Percentiles rank a stretch among this genome's conserved stretches.
These are phyloP conservation scores for Galeruca laticollis DNA, from an alignment of 2,888 invertebrate genomes.

Conservation along the genomic window DNA sequence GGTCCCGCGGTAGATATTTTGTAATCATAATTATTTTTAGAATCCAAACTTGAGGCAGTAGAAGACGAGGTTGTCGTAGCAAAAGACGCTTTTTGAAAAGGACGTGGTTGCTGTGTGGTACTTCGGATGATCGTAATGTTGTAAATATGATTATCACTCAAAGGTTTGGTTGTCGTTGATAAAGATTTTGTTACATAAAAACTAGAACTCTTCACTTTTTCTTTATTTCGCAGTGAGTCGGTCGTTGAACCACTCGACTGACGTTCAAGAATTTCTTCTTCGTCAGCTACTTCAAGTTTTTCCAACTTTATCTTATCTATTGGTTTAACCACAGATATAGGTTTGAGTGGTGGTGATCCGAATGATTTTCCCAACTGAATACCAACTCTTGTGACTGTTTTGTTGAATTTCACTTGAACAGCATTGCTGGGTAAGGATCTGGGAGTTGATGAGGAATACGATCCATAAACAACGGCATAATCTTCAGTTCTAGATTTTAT, in stretches of 20 bases:
- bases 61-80: not conserved
- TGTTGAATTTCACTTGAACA: conserved; percentile 49
- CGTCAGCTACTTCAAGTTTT: conserved; percentile 5
- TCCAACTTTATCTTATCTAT: not conserved
- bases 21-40: conserved; percentile 52
- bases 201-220: not conserved
- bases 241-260: conserved; percentile 24
- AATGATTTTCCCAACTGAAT: conserved; percentile 51
- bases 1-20: conserved; percentile 62
- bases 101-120: conserved; percentile 50
- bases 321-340: conserved; percentile 6
- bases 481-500: conserved; percentile 63
- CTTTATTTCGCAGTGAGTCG: conserved; percentile 28
- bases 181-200: conserved; percentile 23
- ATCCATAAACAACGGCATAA: conserved; percentile 65
- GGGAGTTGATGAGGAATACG: conserved; percentile 59
- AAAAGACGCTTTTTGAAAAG: conserved; percentile 47
- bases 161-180: conserved; percentile 8
- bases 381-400: conserved; percentile 47
- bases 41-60: conserved; percentile 39
- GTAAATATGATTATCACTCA: conserved; percentile 14
- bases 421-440: conserved; percentile 37
- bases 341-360: conserved; percentile 8
- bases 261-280: conserved; percentile 23
- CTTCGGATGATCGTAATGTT: conserved; percentile 24